These are phyloP conservation scores for Silvanus unidentatus DNA, from an alignment of 2,888 invertebrate species.

Conservation along the genomic window DNA sequence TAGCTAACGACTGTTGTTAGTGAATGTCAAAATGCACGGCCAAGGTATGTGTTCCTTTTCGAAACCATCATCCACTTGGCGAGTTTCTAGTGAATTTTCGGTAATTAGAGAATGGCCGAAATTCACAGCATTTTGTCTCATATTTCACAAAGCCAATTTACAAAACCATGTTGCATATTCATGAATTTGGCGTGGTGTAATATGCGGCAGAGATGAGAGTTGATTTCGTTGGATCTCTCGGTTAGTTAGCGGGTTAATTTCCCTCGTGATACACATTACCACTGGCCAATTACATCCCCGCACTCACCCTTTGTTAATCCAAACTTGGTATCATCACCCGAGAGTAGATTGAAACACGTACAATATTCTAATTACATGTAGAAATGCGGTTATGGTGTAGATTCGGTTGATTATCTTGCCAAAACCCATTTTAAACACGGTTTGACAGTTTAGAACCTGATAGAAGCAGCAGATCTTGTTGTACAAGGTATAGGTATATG, in stretches of 20 bases:
- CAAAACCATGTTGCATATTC: constrained; percentile 25
- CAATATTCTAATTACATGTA: constrained; percentile 33
- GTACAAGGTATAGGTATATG: constrained; percentile 19
- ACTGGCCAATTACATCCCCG: constrained; percentile 28
- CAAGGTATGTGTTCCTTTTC: too few species aligned
- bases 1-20: constrained; percentile 45
- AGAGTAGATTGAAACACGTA: constrained; percentile 31
- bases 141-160: constrained; percentile 24
- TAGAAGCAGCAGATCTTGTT: neutral
- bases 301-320: constrained; percentile 8
- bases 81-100: too few species aligned
- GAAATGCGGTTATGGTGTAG: constrained; percentile 13
- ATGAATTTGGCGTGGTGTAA: constrained; percentile 20
- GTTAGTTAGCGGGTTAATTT: constrained; percentile 48
- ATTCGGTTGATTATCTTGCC: constrained; percentile 1
- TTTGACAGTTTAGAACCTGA: constrained; percentile 19
- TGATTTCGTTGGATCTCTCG: constrained; percentile 21
- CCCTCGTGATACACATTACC: constrained; percentile 46
- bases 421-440: constrained; percentile 20
- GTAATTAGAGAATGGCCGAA: too few species aligned
- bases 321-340: constrained; percentile 6
- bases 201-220: constrained; percentile 9
- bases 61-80: too few species aligned
- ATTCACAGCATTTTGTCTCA: too few species aligned
- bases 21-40: constrained; percentile 19